Conservation (phyloP, 2,113 vertebrate species). For the Gymnocephalus cernua region DNA sequence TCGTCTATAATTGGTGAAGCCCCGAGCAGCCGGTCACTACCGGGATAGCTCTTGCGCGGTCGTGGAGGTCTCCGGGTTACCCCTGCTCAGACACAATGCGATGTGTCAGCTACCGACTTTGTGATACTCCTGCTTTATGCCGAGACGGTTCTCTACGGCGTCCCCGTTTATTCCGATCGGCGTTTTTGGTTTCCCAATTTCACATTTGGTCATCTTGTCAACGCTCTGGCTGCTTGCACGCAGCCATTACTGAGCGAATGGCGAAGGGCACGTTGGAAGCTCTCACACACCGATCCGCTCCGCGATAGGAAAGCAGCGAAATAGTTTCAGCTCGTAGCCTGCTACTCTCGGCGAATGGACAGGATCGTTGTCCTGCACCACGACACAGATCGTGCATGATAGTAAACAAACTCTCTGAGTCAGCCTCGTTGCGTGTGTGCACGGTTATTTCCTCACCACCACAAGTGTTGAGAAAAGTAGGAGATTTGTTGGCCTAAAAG, state of each 20-base stretch:
- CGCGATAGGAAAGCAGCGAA: conserved; percentile 53
- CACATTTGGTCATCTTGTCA: conserved; percentile 73
- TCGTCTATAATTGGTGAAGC: conserved; percentile 65
- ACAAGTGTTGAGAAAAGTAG: conserved; percentile 71
- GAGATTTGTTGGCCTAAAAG: conserved; percentile 53
- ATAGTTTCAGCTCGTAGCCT: conserved; percentile 54
- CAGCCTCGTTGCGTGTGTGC: conserved; percentile 24
- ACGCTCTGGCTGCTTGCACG: conserved; percentile 60
- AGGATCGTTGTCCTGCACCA: conserved; percentile 53
- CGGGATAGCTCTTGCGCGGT: conserved; percentile 74
- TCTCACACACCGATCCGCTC: conserved; percentile 65
- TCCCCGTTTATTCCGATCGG: conserved; percentile 10
- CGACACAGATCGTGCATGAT: conserved; percentile 61
- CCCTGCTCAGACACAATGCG: conserved; percentile 75
- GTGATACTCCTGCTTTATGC: conserved; percentile 41
- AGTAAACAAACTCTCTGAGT: conserved; percentile 62
- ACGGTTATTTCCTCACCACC: conserved; percentile 61
- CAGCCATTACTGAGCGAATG: conserved; percentile 77
- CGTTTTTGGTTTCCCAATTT: conserved; percentile 63
- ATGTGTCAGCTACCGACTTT: conserved; percentile 76
- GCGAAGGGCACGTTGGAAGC: conserved; percentile 70
- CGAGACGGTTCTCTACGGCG: conserved; percentile 18
- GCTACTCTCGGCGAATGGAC: conserved; percentile 51
- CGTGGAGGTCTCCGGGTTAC: conserved; percentile 75
- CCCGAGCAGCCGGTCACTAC: conserved; percentile 73